phyloP scores from a whole-genome alignment of 2,888 invertebrate species.

The Beris chalybata region DNA sequence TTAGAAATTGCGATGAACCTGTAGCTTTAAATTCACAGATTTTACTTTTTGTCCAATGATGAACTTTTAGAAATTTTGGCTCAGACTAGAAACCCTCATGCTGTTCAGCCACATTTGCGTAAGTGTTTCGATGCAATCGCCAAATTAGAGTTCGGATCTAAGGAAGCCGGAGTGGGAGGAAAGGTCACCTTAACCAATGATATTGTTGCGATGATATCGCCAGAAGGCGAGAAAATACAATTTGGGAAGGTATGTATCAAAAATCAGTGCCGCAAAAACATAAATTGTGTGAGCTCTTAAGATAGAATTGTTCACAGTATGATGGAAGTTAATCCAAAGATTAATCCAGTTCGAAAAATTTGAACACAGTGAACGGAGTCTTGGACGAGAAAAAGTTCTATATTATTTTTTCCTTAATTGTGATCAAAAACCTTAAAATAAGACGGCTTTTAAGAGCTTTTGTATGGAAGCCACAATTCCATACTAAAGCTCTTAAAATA shows the following conservation, averaged over 20 bases:
- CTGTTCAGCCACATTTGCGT: constrained; percentile 85
- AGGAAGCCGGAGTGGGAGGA: constrained; percentile 61
- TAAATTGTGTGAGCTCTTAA: too few relatives aligned
- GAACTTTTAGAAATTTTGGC: constrained; percentile 87
- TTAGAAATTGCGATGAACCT: neutral
- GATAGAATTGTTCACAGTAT: too few relatives aligned
- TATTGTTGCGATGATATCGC: constrained; percentile 86
- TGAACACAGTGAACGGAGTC: too few relatives aligned
- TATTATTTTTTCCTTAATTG: too few relatives aligned
- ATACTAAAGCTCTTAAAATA: neutral
- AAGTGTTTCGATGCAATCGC: constrained; percentile 88
- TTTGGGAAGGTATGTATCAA: constrained; percentile 65
- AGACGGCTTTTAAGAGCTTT: too few relatives aligned
- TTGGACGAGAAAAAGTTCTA: too few relatives aligned
- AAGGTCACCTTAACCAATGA: constrained; percentile 70
- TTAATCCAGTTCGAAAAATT: too few relatives aligned
- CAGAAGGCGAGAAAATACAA: constrained; percentile 80
- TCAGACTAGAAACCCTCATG: constrained; percentile 85
- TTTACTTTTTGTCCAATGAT: constrained; percentile 89
- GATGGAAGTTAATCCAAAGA: too few relatives aligned
- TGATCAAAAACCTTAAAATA: neutral
- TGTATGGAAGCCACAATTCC: too few relatives aligned
- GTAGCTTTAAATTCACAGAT: constrained; percentile 50
- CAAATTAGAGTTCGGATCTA: constrained; percentile 74
- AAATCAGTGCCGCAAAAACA: too few relatives aligned